phyloP scores from a whole-genome alignment of 30 jellyfish, hydroid and myxozoan species.

The Calvadosia cruxmelitensis region DNA sequence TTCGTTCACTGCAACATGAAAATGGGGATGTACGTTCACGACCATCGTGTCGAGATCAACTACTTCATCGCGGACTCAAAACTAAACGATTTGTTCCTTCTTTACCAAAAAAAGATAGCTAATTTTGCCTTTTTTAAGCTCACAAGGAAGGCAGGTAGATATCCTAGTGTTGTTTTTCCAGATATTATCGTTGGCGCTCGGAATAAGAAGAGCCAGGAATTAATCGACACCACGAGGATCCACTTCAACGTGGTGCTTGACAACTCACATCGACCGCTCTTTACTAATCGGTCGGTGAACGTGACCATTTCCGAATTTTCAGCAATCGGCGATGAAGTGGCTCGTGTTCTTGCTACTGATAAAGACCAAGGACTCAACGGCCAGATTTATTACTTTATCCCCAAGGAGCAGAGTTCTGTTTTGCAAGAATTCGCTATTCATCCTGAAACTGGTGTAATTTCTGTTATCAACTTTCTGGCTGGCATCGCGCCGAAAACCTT shows the following conservation, averaged over 20 bases:
- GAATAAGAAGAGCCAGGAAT: conserved; percentile 23
- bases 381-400: conserved; percentile 26
- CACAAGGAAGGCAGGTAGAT: conserved; percentile 13
- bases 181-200: conserved; percentile 24
- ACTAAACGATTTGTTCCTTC: conserved; percentile 3
- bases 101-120: conserved; percentile 21
- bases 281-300: conserved; percentile 10
- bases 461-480: conserved; percentile 37
- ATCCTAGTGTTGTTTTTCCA: conserved; percentile 15
- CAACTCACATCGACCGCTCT: conserved; percentile 29
- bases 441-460: conserved; percentile 46
- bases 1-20: conserved; percentile 32
- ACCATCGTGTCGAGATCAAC: conserved; percentile 20
- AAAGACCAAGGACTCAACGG: conserved; percentile 55
- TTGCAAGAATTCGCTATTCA: conserved; percentile 39
- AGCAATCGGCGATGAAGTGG: conserved; percentile 21
- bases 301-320: conserved; percentile 23
- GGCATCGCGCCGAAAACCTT: conserved; percentile 3
- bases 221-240: conserved; percentile 38
- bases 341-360: conserved; percentile 32
- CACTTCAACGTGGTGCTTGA: conserved; percentile 31
- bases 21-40: conserved; percentile 59
- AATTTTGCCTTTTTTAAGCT: conserved; percentile 44
- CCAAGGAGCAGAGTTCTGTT: conserved; percentile 14
- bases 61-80: conserved; percentile 21